These are phyloP conservation scores for Falco punctatus DNA, from an alignment of 2,113 vertebrate species.

Conservation along the genomic window DNA sequence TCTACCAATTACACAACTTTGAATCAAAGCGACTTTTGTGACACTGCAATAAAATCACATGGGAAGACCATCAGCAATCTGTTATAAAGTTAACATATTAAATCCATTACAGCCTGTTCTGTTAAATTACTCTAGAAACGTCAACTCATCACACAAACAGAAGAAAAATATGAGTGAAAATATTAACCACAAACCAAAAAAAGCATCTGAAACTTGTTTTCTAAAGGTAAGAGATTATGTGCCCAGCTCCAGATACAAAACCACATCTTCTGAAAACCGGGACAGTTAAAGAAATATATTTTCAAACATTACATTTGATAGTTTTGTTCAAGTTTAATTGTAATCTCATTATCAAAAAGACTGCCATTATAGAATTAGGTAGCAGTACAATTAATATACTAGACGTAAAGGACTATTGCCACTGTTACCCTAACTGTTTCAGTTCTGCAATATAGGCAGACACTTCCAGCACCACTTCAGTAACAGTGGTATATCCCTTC, in stretches of 20 bases:
- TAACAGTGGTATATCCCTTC: neutral
- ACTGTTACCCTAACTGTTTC: neutral
- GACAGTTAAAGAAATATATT: neutral
- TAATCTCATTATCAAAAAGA: neutral
- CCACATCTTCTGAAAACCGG: neutral
- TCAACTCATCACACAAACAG: neutral
- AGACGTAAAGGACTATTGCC: neutral
- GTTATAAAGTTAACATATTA: neutral
- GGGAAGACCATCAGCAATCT: neutral
- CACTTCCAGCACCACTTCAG: neutral
- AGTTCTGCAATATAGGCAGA: neutral
- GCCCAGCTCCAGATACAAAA: neutral
- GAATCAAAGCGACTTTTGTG: constrained; percentile 5
- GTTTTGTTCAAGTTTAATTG: neutral
- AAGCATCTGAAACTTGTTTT: neutral
- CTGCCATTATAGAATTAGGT: neutral
- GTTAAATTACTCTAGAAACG: neutral
- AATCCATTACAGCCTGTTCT: neutral
- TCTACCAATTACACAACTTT: neutral
- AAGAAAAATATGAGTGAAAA: constrained; percentile 8
- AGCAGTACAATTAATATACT: neutral
- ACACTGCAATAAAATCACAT: neutral
- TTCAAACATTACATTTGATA: neutral
- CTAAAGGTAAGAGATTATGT: neutral
- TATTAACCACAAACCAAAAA: neutral